A percentile compares a stretch with the other conserved stretches of the same genome.
These are phyloP conservation scores for Coboldia fuscipes DNA, from an alignment of 1,140 invertebrate genomes.

Conservation along the genomic window DNA sequence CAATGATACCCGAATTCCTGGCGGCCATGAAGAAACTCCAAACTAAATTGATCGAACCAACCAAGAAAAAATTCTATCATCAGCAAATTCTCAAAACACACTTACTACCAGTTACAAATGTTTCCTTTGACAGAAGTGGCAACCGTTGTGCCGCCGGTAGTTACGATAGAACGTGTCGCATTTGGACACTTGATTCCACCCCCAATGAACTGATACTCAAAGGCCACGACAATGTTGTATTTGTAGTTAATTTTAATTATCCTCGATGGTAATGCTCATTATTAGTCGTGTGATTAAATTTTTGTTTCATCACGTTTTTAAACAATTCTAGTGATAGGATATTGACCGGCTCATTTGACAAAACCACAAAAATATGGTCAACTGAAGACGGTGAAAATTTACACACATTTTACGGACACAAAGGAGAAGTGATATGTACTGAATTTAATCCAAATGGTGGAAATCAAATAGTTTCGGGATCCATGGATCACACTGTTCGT, in stretches of 20 bases:
- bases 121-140: conserved; percentile 47
- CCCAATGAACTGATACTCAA: conserved; percentile 40
- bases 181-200: conserved; percentile 56
- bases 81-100: conserved; percentile 49
- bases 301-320: neutral
- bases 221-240: conserved; percentile 64
- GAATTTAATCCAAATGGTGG: conserved; percentile 39
- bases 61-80: conserved; percentile 37
- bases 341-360: conserved; percentile 60
- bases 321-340: conserved; percentile 37
- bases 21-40: conserved; percentile 26
- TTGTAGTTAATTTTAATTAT: conserved; percentile 53
- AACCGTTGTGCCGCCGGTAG: conserved; percentile 56
- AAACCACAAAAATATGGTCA: conserved; percentile 51
- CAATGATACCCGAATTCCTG: conserved; percentile 10
- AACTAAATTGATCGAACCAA: conserved; percentile 24
- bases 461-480: conserved; percentile 40
- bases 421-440: conserved; percentile 44
- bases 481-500: conserved; percentile 51
- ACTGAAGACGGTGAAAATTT: conserved; percentile 39
- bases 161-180: conserved; percentile 66
- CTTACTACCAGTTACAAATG: conserved; percentile 55
- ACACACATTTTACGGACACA: conserved; percentile 46
- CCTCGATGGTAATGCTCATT: conserved; percentile 35
- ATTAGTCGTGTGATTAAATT: neutral